Base-by-base conservation (phyloP, 2,888 invertebrate species). In the Ptychoptera contaminata region DNA sequence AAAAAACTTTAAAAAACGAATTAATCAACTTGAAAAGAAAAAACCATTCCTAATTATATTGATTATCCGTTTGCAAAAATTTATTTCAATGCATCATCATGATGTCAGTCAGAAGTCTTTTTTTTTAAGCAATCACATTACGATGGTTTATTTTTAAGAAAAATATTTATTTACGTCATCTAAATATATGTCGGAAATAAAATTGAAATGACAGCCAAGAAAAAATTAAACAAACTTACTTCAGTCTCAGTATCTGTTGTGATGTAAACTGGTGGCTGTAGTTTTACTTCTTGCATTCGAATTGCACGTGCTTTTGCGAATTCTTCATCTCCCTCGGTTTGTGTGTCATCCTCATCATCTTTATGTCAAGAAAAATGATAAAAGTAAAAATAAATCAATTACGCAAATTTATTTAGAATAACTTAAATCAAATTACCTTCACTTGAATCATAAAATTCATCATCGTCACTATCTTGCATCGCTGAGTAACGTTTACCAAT, bases 191-290 rank as follows among this genome's bases (percentile, higher is more conserved):
- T 3, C 23, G 23, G 3, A 23, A 23, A 23, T 23, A 23, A 7
- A 23, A 23, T 23, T 23, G 23, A 5, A n/a, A n/a, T n/a, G n/a
- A n/a, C 30, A 7, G n/a, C 4, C 4, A 32, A 32, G 9, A 9
- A 9, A 7, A 11, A 32, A 32, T 11, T 7, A 32, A 11, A 7
- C 4, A 35, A 39, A 57, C 65, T 72, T 71, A 80, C 81, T 79
- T 81, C 81, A 53, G 80, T 80, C 65, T 80, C 79, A 12, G 67
- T 73, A 55, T 79, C 79, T 47, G 78, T 75, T 48, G 74, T 67
- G 53, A 71, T 70, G 37, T 69, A 66, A n/a, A 68, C 67, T 40
- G 77, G 72, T 43, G 77, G 75, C 56, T 75, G 70, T 44, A 79
- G 66, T 54, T 75, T 73, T 30, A 79, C 78, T 67, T 80, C 80